Evolutionary conservation across 2,888 invertebrate species (phyloP), one percentile per base, ranked within the genome.

Genomic region (Coelinius sp.): DNA sequence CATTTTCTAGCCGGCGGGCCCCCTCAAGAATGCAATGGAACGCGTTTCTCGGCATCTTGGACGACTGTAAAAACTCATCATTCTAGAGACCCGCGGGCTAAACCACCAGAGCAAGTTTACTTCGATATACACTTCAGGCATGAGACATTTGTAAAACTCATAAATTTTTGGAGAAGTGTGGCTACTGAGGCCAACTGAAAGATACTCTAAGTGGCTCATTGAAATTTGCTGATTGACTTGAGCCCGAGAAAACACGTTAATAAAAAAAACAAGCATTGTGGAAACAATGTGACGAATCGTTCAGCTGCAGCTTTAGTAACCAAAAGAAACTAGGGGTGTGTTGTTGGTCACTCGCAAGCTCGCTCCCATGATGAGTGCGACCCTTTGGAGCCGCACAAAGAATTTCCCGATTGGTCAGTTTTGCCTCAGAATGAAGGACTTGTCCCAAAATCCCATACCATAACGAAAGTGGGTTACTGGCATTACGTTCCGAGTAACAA

Each of bases 1-100:
- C 67, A 71, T 71, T 71, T 71, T 71, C 71, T 71, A 66, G 52
- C 71, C 66, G 62, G 59, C 46, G 67, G 71, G 62, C 59, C 20
- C 24, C 20, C 24, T 31, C 20, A 52, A 49, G 49, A 27, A 63
- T 25, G 71, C 25, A 71, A 71, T 71, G 56, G 53, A 70, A 70
- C 65, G 46, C 44, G 56, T 31, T 66, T 62, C 62, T 56, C 24
- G 24, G 52, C 52, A 5, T 52, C 24, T 24, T 38, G 59, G 66
- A 56, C 41, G 17, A 64, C 41, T 66, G 53, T 59, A 71, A 71
- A 71, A 71, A 70, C 70, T 69, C 46, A 46, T 20, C 17, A n/a
- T n/a, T 46, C 46, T 17, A 17, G 46, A 17, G 46, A 5, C 22
- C 49, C 49, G 17, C 10, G 12, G 24, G 52, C 24, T 20, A n/a